Conservation (phyloP, 2,113 vertebrate species). For the Ciconia maguari region DNA sequence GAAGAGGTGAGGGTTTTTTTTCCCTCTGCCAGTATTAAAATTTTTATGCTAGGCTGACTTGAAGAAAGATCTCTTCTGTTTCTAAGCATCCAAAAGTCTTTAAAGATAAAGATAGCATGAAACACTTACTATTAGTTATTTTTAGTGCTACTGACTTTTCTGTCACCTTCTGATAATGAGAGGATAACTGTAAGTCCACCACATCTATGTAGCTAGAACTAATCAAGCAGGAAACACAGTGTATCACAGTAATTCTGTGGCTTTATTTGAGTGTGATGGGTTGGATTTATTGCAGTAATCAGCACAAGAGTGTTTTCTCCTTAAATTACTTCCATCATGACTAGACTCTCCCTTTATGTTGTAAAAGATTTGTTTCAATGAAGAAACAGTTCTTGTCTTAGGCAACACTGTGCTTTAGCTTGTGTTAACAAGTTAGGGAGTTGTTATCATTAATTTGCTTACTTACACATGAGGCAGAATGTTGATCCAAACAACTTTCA, state of each 20-base stretch:
- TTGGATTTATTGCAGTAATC: neutral
- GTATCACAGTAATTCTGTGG: neutral
- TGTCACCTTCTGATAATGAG: neutral
- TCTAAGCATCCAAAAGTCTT: neutral
- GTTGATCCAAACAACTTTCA: neutral
- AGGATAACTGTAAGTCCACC: neutral
- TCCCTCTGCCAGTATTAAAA: neutral
- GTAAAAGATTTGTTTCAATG: neutral
- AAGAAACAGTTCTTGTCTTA: neutral
- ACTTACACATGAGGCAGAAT: neutral
- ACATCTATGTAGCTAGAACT: neutral
- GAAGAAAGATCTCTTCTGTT: neutral
- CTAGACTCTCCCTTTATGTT: neutral
- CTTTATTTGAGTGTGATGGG: neutral
- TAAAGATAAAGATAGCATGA: neutral
- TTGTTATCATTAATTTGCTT: neutral
- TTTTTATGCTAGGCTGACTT: neutral
- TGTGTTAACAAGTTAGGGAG: neutral
- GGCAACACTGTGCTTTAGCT: neutral
- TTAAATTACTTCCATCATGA: neutral
- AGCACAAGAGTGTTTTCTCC: neutral
- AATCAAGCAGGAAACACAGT: neutral
- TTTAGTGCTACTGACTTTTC: neutral
- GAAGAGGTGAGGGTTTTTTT: fast-evolving
- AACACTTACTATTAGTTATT: neutral